These are phyloP conservation scores for Cherax quadricarinatus DNA, from an alignment of 1,140 invertebrate genomes.

Conservation along the genomic window DNA sequence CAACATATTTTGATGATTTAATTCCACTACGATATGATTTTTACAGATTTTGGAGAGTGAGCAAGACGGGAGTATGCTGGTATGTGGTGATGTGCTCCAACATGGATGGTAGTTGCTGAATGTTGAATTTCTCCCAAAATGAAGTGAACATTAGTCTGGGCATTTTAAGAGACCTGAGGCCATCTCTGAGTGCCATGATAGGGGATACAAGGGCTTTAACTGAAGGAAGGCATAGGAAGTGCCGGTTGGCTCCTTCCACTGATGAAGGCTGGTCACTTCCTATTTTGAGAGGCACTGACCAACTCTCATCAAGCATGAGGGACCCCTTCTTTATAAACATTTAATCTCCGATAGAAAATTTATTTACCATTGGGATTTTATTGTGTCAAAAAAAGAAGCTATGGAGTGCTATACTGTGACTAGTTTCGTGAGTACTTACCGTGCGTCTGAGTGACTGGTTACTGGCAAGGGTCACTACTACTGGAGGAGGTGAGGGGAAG, in stretches of 20 bases:
- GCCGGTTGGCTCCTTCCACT: background rate
- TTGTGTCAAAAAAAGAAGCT: background rate
- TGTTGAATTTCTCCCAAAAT: background rate
- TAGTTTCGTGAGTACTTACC: background rate
- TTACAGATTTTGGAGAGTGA: background rate
- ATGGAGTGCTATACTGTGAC: background rate
- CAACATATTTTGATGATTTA: too few species aligned
- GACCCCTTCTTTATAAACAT: background rate
- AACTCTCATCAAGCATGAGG: background rate
- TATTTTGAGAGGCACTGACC: background rate
- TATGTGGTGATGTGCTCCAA: background rate
- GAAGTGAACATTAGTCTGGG: slow-evolving; percentile 12
- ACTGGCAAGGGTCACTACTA: background rate
- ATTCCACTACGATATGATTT: background rate
- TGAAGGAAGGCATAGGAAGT: background rate
- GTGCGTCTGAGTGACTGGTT: slow-evolving; percentile 18
- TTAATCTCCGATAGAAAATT: background rate
- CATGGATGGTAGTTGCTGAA: background rate
- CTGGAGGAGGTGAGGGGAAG: background rate
- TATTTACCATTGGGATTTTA: background rate
- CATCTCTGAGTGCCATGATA: background rate
- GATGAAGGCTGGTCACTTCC: background rate
- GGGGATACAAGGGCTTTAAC: background rate
- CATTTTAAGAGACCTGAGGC: background rate
- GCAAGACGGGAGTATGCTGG: background rate